phyloP scores from a whole-genome alignment of 2,888 invertebrate genomes.

The Hemistola chrysoprasaria region DNA sequence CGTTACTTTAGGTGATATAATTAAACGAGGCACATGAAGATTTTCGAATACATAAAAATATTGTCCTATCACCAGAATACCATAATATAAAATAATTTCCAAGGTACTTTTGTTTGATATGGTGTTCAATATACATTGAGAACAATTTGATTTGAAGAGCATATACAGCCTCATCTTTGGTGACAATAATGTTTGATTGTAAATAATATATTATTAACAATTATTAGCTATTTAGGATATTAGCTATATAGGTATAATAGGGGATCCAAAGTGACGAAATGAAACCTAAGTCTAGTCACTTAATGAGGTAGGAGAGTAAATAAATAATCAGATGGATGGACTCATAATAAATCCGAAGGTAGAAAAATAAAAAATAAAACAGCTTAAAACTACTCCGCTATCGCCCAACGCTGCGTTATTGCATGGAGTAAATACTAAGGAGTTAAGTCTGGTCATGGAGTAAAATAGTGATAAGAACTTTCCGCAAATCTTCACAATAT shows the following conservation, averaged over 20 bases:
- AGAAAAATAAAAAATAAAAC: constrained; percentile 28
- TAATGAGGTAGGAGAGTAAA: constrained; percentile 77
- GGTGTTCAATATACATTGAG: constrained; percentile 46
- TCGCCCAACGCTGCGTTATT: too few relatives aligned
- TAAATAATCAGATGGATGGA: constrained; percentile 62
- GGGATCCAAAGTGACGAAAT: constrained; percentile 23
- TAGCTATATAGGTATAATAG: constrained; percentile 7
- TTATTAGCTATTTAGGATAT: constrained; percentile 21
- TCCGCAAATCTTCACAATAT: too few relatives aligned
- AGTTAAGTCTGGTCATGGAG: neutral
- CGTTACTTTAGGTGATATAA: constrained; percentile 37
- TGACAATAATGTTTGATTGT: constrained; percentile 54
- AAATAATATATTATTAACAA: constrained; percentile 17
- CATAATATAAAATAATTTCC: constrained; percentile 34
- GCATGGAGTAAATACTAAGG: neutral
- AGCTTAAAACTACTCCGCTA: constrained; percentile 16
- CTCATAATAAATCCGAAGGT: constrained; percentile 27
- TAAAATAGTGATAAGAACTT: neutral
- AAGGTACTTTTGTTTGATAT: constrained; percentile 67
- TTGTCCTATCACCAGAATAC: constrained; percentile 58
- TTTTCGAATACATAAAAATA: constrained; percentile 54
- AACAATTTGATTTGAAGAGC: constrained; percentile 31
- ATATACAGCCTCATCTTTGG: constrained; percentile 75
- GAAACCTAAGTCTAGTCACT: constrained; percentile 61
- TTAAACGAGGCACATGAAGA: constrained; percentile 57